These are phyloP conservation scores for Bathybates hornii DNA, from an alignment of 2,113 vertebrate species.

Conservation along the genomic window DNA sequence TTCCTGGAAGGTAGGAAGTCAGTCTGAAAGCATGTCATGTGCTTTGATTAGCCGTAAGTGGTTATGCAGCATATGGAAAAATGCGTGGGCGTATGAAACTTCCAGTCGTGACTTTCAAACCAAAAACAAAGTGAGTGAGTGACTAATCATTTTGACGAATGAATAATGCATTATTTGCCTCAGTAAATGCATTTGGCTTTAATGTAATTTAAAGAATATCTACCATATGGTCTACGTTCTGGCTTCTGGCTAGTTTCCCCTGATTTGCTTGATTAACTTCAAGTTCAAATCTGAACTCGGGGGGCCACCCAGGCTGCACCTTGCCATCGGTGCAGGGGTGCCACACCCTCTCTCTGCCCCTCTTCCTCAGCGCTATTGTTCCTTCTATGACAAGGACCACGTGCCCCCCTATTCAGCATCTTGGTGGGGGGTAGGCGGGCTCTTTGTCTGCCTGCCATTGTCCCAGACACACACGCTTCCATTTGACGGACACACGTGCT, in stretches of 20 bases:
- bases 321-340: background rate
- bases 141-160: background rate
- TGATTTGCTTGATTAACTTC: background rate
- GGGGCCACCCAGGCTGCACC: conserved; percentile 40
- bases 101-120: background rate
- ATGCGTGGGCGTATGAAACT: background rate
- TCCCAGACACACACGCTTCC: conserved; percentile 71
- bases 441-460: conserved; percentile 71
- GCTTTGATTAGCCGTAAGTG: background rate
- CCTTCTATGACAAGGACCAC: conserved; percentile 65
- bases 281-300: conserved; percentile 1
- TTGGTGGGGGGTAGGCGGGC: conserved; percentile 56
- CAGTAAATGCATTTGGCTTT: background rate
- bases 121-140: background rate
- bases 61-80: background rate
- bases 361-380: conserved; percentile 55
- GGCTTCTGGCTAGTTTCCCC: background rate
- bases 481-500: conserved; percentile 73
- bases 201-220: background rate
- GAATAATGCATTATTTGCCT: background rate
- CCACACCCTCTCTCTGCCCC: conserved; percentile 34
- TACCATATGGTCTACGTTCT: background rate
- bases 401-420: conserved; percentile 68
- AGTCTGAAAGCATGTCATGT: background rate
- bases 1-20: background rate